Base-by-base conservation (phyloP, 1,140 invertebrate species). In the Camponotus pennsylvanicus region DNA sequence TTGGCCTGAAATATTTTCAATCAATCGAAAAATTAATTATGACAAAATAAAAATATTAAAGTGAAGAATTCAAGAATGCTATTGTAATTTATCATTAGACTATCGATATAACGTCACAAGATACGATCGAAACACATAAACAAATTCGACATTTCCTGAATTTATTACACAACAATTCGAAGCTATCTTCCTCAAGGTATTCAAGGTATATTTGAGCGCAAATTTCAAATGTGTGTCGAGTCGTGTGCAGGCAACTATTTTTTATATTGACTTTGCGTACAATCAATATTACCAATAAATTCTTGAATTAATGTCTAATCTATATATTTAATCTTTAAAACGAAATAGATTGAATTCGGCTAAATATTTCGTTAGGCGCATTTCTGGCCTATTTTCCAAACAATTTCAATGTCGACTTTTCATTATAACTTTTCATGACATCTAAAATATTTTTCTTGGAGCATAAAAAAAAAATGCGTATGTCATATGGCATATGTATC, bases 1-100 rank as follows among this genome's bases (percentile, higher is more conserved):
- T 95, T 98, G 97, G 63, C 98, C 97, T 98, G 91, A 40, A 90
- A 85, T 34, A 7, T 84, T 42, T 57, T 11, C 9, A 0, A 37
- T 15, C 0, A 6, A 64, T 83, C 55, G 64, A 40, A 32, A 83
- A 75, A 45, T 21, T 18, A 4, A 37, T 63, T 9, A 34, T 27
- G 0, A 55, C 2, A 13, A 59, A 42, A 15, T 11, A 64, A 42
- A 78, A 42, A n/a, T 78, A 8, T 75, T 66, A 45, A 76, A 76
- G 78, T 85, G 42, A 3, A 66, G 42, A 3, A 66, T 66, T 21
- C 0, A 59, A 42, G 15, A 34, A 69, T 32, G 6, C 49, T 27
- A 80, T 32, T 42, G 13, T 67, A 18, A 76, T 52, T 84, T 21
- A 83, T 83, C 27, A 0, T 76, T 84, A 45, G 34, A 52, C 21